phyloP scores from a whole-genome alignment of 2,888 invertebrate species.

The Sicus ferrugineus region DNA sequence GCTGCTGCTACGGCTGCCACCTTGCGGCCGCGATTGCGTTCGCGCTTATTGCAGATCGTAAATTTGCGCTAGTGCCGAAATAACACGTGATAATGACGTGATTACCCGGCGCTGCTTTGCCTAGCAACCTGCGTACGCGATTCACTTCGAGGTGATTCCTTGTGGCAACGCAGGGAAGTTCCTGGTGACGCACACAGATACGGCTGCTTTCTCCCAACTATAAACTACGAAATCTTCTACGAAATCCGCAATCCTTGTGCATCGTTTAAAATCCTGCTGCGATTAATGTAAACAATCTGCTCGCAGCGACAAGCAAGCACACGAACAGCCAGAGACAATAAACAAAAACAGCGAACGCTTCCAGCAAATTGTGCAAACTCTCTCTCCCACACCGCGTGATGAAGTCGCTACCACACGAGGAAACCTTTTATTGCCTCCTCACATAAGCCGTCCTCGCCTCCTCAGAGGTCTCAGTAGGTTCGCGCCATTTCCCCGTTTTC shows the following conservation, averaged over 20 bases:
- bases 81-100: slow-evolving; percentile 60
- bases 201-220: background rate
- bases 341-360: no score
- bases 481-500: no score
- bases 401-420: no score
- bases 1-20: slow-evolving; percentile 1
- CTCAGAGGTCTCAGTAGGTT: no score
- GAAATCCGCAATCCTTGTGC: slow-evolving; percentile 19
- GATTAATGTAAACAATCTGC: slow-evolving; percentile 19
- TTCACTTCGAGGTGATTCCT: slow-evolving; percentile 3
- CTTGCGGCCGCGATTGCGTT: background rate
- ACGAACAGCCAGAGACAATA: no score
- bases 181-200: background rate
- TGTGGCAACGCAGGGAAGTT: background rate
- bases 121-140: background rate
- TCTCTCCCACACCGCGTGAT: no score
- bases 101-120: slow-evolving; percentile 45
- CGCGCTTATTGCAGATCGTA: slow-evolving; percentile 52
- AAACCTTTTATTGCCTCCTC: no score
- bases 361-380: no score
- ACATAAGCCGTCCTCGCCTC: no score
- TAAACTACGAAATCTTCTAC: slow-evolving; percentile 24
- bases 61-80: slow-evolving; percentile 55
- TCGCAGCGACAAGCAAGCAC: background rate
- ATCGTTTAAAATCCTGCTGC: background rate